Base-by-base conservation (phyloP, 2,797 vertebrate genomes). In the Eidolon dupreanum region DNA sequence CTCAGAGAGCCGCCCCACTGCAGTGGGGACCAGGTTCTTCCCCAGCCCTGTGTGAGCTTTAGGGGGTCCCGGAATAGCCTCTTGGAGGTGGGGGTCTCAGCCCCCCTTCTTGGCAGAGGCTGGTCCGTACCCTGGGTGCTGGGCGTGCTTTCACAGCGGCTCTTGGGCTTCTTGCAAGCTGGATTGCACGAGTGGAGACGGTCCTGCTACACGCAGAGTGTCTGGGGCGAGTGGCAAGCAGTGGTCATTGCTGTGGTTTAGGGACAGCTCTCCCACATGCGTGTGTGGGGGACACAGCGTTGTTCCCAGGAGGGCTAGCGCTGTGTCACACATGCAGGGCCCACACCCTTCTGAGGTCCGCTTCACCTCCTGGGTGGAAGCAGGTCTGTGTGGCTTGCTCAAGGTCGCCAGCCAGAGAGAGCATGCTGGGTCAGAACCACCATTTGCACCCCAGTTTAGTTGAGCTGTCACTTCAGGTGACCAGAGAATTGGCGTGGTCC, bases 261-360 rank as follows among this genome's bases (percentile, higher is more conserved):
- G n/a, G 24, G 6, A 17, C 59, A 65, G 41, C 31, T 49, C 41
- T 15, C 3, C 9, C 20, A 49, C 4, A 2, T 3, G 3, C 2
- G 1, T 28, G 2, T 1, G 7, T 17, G n/a, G 41, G 79, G 6
- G 43, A 33, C n/a, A 1, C 7, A 0, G 59, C 8, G 19, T 28
- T 33, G 41, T 1, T 16, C n/a, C 13, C 4, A 17, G 24, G 41
- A 38, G 20, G 41, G 20, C 22, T 11, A 13, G 31, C 3, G 12
- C 20, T 65, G 41, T 24, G 36, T 16, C 20, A 33, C 43, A 33
- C 24, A 15, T 2, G 28, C 8, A 0, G 5, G 46, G 59, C 43
- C 26, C 43, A 13, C 59, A 3, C 5, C 79, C 43, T 9, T n/a
- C 1, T 2, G 31, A 20, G 31, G n/a, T 46, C 59, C 17, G 41